A percentile compares a stretch with the other conserved stretches of the same genome.
Evolutionary conservation across 2,797 vertebrate genomes (phyloP).

Genomic region (Hozukius guyotensis): DNA sequence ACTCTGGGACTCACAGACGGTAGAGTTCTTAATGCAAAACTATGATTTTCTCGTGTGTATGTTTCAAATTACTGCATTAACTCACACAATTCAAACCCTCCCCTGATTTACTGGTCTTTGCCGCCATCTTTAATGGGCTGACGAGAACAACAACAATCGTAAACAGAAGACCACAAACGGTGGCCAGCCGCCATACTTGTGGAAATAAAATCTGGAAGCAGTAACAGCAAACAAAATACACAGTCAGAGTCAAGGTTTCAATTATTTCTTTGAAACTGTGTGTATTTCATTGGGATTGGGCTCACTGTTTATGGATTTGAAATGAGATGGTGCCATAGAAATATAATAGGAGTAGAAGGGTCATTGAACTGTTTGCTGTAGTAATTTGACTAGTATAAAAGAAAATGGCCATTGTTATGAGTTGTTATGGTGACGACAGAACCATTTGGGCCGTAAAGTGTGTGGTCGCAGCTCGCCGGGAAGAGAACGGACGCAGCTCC

Average conservation of each 20-base stretch:
- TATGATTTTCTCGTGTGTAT: slow-evolving; percentile 3
- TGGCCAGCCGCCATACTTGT: slow-evolving; percentile 14
- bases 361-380: too few species aligned
- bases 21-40: background rate
- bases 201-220: slow-evolving; percentile 25
- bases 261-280: background rate
- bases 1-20: background rate
- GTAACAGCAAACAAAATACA: slow-evolving; percentile 3
- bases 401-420: too few species aligned
- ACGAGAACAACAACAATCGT: slow-evolving; percentile 37
- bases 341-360: too few species aligned
- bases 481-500: too few species aligned
- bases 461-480: too few species aligned
- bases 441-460: too few species aligned
- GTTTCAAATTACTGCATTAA: slow-evolving; percentile 47
- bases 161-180: slow-evolving; percentile 27
- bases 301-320: background rate
- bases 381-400: too few species aligned
- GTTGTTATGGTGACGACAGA: too few species aligned
- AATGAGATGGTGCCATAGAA: background rate
- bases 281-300: background rate
- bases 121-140: slow-evolving; percentile 30
- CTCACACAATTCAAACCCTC: slow-evolving; percentile 12
- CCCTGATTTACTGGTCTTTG: slow-evolving; percentile 37
- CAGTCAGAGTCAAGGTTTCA: background rate